Evolutionary conservation across 2,113 vertebrate genomes (phyloP), one percentile per base, ranked within the genome.

Genomic region (Indri indri): DNA sequence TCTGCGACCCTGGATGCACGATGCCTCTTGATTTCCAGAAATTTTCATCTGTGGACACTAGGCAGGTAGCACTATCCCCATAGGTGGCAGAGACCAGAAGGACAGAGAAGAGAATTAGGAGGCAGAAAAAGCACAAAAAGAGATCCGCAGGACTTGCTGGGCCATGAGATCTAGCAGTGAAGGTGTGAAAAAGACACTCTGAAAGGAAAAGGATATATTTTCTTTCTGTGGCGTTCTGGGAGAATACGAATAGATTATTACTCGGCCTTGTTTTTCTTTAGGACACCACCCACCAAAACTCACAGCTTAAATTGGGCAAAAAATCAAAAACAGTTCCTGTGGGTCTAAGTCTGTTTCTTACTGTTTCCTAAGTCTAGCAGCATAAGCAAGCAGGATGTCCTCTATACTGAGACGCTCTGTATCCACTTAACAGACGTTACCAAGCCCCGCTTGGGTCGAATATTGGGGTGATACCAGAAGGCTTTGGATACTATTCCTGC

Each of bases 241-340:
- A 94, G 50, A 92, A 47, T 71, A 81, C 52, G 45, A 65, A 11
- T 17, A 91, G 83, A 52, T 95, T 65, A 85, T 89, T 87, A 86
- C 77, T 89, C 54, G 76, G 20, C 47, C 37, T 79, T 90, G n/a
- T 92, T 96, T 96, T 82, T 34, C 90, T 94, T 92, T 87, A 87
- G 63, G 71, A 95, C 42, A 82, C 68, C 90, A 95, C 65, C 88
- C 74, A 95, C 92, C 47, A 82, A 88, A 92, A 90, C 73, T 65
- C 47, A 74, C 57, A 90, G 65, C 37, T 92, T 90, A 94, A 79
- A 94, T 74, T 74, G 18, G 47, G 71, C 27, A 3, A 8, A 23
- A 40, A 18, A 57, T 37, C 77, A 37, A 57, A 86, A n/a, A 68
- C 65, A 34, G 17, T 90, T 73, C 82, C 79, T 65, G 13, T 11